phyloP scores from a whole-genome alignment of 2,113 vertebrate genomes.

The Phocoena phocoena region DNA sequence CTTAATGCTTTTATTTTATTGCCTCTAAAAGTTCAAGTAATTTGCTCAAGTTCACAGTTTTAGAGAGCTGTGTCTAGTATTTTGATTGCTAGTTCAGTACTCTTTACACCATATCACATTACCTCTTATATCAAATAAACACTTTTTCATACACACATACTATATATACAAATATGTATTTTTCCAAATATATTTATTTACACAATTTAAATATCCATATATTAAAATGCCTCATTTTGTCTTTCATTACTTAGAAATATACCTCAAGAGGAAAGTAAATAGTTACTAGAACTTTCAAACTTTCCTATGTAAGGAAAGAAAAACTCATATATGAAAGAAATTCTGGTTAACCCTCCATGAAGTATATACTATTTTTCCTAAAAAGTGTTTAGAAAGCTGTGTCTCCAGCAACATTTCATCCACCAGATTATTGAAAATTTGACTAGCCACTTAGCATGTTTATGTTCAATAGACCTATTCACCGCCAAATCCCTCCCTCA shows the following conservation, averaged over 20 bases:
- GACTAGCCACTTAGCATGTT: neutral
- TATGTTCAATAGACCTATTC: neutral
- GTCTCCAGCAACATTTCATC: neutral
- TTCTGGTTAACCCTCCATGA: neutral
- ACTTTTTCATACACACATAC: neutral
- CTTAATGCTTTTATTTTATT: slow-evolving; percentile 19
- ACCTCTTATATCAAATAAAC: neutral
- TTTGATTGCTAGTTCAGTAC: neutral
- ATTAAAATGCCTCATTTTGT: neutral
- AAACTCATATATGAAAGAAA: neutral
- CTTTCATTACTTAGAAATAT: neutral
- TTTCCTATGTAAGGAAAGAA: neutral
- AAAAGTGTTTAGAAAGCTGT: neutral
- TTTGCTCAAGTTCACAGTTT: neutral
- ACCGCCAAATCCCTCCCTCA: neutral
- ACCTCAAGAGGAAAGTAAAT: neutral
- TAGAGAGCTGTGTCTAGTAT: neutral
- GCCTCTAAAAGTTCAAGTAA: neutral
- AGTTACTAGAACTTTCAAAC: neutral
- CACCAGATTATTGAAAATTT: neutral
- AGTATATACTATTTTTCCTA: neutral
- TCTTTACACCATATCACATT: neutral
- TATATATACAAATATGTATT: neutral
- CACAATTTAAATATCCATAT: neutral
- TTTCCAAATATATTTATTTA: neutral